Percentiles rank a stretch among this genome's conserved stretches.
Evolutionary conservation across 2,888 invertebrate species (phyloP).

Genomic region (Palloptera scutellata): DNA sequence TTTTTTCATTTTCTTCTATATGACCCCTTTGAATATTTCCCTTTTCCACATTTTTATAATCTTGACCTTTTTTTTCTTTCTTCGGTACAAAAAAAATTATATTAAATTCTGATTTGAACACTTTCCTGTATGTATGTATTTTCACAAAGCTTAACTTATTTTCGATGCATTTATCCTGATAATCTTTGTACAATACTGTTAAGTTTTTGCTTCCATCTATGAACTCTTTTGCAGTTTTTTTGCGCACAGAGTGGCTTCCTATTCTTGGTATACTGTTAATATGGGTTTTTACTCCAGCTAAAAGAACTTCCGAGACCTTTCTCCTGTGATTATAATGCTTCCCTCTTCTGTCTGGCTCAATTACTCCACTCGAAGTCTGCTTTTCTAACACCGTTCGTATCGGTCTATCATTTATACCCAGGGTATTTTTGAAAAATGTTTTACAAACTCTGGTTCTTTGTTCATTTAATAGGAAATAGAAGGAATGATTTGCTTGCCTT

Average conservation of each 20-base stretch:
- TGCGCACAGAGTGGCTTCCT: too few species aligned
- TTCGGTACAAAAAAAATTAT: too few species aligned
- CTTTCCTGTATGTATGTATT: too few species aligned
- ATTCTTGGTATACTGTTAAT: background rate
- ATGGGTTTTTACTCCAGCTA: slow-evolving; percentile 12
- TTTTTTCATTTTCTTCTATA: too few species aligned
- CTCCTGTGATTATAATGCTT: slow-evolving; percentile 26
- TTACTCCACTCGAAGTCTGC: slow-evolving; percentile 5
- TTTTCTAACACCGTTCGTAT: slow-evolving; percentile 30
- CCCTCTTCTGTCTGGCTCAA: slow-evolving; percentile 24
- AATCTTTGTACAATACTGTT: background rate
- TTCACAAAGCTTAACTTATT: background rate
- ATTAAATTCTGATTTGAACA: too few species aligned
- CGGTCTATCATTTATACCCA: slow-evolving; percentile 27
- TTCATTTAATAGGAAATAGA: too few species aligned
- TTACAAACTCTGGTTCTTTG: slow-evolving; percentile 23
- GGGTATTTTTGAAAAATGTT: slow-evolving; percentile 30
- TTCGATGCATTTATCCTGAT: slow-evolving; percentile 12
- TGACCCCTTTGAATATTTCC: too few species aligned
- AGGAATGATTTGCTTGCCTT: too few species aligned
- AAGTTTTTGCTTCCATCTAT: too few species aligned
- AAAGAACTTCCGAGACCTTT: slow-evolving; percentile 1
- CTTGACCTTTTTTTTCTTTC: too few species aligned
- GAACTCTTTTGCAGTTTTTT: too few species aligned
- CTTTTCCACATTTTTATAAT: too few species aligned